phyloP scores from a whole-genome alignment of 2,797 vertebrate species.

The Chaetophractus vellerosus region DNA sequence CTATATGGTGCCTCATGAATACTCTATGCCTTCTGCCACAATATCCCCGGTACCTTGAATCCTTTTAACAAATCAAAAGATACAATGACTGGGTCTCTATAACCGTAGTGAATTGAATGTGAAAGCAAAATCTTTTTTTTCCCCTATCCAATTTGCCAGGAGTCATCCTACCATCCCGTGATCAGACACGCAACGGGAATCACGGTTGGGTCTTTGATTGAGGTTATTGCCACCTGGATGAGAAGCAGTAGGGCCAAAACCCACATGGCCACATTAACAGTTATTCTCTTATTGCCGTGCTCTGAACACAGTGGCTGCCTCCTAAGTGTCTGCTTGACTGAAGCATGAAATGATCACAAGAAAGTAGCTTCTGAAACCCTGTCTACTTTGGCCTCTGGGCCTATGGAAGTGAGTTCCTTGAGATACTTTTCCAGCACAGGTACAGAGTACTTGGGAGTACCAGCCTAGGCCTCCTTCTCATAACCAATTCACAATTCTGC shows the following conservation, averaged over 20 bases:
- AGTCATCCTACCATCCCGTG: constrained; percentile 66
- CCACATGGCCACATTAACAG: constrained; percentile 37
- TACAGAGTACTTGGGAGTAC: background rate
- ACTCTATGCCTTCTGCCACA: constrained; percentile 71
- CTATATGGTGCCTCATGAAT: constrained; percentile 81
- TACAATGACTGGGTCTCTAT: constrained; percentile 72
- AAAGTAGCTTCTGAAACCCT: constrained; percentile 47
- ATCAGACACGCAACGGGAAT: constrained; percentile 71
- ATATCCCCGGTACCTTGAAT: constrained; percentile 71
- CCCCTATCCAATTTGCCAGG: constrained; percentile 72
- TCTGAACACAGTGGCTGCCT: constrained; percentile 67
- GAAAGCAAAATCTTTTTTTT: constrained; percentile 61
- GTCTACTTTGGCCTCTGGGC: background rate
- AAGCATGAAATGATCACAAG: constrained; percentile 56
- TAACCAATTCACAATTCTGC: background rate
- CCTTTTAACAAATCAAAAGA: constrained; percentile 84
- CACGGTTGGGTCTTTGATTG: constrained; percentile 51
- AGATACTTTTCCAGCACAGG: background rate
- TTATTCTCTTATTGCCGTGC: constrained; percentile 36
- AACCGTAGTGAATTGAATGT: constrained; percentile 78
- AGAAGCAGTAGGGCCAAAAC: constrained; percentile 64
- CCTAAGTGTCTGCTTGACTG: constrained; percentile 55
- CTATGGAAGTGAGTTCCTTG: constrained; percentile 68
- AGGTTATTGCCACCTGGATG: constrained; percentile 58
- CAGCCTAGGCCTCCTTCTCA: background rate